These are phyloP conservation scores for Drosophila multiciliata DNA, from an alignment of 2,888 invertebrate genomes.

Conservation along the genomic window DNA sequence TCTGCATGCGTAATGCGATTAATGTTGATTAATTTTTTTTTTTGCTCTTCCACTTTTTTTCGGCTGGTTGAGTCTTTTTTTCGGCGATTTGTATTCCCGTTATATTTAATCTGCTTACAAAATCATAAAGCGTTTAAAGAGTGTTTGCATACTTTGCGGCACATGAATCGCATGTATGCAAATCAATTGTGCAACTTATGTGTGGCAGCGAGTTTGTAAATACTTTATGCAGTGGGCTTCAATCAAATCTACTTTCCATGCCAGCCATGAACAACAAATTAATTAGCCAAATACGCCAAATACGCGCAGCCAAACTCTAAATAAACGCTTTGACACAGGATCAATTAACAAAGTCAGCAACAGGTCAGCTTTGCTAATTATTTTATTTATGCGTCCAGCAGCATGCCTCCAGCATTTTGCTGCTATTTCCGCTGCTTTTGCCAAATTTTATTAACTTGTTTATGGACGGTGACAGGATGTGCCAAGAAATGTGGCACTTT, in stretches of 20 bases:
- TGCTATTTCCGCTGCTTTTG: constrained; percentile 24
- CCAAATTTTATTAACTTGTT: constrained; percentile 79
- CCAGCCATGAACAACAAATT: constrained; percentile 35
- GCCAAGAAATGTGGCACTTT: background rate
- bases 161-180: constrained; percentile 31
- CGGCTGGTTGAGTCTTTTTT: background rate
- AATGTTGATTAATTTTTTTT: constrained; percentile 71
- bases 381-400: constrained; percentile 72
- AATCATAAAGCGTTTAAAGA: constrained; percentile 44
- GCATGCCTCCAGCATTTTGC: constrained; percentile 15
- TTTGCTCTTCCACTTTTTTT: constrained; percentile 5
- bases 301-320: constrained; percentile 59
- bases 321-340: constrained; percentile 78
- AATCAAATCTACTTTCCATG: constrained; percentile 10
- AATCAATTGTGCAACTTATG: constrained; percentile 59
- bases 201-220: background rate
- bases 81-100: background rate
- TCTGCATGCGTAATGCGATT: constrained; percentile 67
- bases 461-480: constrained; percentile 14
- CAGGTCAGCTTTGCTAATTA: constrained; percentile 60
- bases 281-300: constrained; percentile 54
- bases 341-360: constrained; percentile 68
- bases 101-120: constrained; percentile 52
- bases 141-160: constrained; percentile 24
- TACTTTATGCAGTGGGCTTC: background rate